phyloP scores from a whole-genome alignment of 2,888 invertebrate genomes.

The Penaeus monodon region DNA sequence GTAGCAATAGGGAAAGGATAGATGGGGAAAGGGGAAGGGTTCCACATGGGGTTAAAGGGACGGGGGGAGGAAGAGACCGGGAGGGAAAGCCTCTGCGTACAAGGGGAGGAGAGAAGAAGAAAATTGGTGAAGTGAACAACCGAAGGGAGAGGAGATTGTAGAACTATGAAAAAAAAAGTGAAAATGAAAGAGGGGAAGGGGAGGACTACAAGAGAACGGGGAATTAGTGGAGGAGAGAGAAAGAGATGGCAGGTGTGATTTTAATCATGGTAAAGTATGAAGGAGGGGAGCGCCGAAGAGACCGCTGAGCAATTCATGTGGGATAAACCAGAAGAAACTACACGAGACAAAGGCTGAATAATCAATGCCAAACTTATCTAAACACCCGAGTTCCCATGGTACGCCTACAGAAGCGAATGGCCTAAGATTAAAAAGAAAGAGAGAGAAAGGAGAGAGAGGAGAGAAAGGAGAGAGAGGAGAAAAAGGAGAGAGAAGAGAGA shows the following conservation, averaged over 20 bases:
- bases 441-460: neutral
- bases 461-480: neutral
- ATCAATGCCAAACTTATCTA: too few relatives aligned
- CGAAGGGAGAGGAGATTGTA: slow-evolving; percentile 1
- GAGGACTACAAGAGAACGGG: neutral
- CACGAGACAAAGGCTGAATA: too few relatives aligned
- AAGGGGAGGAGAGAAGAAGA: neutral
- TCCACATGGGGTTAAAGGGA: too few relatives aligned
- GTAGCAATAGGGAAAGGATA: too few relatives aligned
- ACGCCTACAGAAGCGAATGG: neutral
- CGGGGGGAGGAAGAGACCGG: neutral
- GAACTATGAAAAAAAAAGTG: neutral
- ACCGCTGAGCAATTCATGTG: too few relatives aligned
- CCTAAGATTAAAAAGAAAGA: neutral
- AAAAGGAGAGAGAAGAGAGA: neutral
- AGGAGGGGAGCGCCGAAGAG: too few relatives aligned
- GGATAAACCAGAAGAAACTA: too few relatives aligned
- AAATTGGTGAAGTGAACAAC: neutral
- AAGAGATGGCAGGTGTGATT: slow-evolving; percentile 1
- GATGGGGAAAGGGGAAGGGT: too few relatives aligned
- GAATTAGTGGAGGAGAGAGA: slow-evolving; percentile 2
- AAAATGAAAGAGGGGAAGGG: neutral
- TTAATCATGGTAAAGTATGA: too few relatives aligned
- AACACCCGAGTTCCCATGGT: too few relatives aligned
- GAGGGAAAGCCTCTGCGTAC: neutral